phyloP scores from a whole-genome alignment of 2,888 invertebrate genomes.

The Hydropsyche betteni region DNA sequence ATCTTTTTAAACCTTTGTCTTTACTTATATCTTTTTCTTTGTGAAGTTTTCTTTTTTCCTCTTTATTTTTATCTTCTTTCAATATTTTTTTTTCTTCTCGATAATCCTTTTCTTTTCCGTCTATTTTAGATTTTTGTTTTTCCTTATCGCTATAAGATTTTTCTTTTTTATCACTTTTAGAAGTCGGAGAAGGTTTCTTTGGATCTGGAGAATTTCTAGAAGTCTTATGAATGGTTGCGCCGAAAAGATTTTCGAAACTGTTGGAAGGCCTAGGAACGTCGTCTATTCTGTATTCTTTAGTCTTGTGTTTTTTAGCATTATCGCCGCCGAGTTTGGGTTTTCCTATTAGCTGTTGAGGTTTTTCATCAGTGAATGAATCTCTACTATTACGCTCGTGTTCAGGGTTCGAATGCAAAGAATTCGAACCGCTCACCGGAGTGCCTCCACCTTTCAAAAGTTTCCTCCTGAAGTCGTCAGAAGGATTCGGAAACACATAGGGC shows the following conservation, averaged over 20 bases:
- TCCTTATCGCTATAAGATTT: constrained; percentile 61
- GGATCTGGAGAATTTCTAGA: constrained; percentile 75
- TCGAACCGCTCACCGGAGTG: constrained; percentile 61
- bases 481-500: constrained; percentile 84
- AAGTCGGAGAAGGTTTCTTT: constrained; percentile 62
- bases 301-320: constrained; percentile 69
- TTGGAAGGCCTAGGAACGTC: constrained; percentile 66
- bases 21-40: constrained; percentile 68
- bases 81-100: constrained; percentile 60
- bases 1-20: constrained; percentile 66
- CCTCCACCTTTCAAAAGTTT: constrained; percentile 90
- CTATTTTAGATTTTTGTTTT: constrained; percentile 60
- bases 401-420: constrained; percentile 62
- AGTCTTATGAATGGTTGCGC: constrained; percentile 81
- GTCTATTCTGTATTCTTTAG: constrained; percentile 67
- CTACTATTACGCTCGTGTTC: constrained; percentile 67
- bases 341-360: constrained; percentile 69
- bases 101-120: constrained; percentile 60
- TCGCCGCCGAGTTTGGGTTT: constrained; percentile 76
- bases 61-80: constrained; percentile 64
- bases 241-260: constrained; percentile 83
- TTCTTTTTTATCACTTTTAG: constrained; percentile 66
- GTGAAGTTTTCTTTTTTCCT: constrained; percentile 64
- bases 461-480: constrained; percentile 88
- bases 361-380: constrained; percentile 68